Evolutionary conservation across 2,113 vertebrate genomes (phyloP), one percentile per base, ranked within the genome.

Genomic region (Conger conger): DNA sequence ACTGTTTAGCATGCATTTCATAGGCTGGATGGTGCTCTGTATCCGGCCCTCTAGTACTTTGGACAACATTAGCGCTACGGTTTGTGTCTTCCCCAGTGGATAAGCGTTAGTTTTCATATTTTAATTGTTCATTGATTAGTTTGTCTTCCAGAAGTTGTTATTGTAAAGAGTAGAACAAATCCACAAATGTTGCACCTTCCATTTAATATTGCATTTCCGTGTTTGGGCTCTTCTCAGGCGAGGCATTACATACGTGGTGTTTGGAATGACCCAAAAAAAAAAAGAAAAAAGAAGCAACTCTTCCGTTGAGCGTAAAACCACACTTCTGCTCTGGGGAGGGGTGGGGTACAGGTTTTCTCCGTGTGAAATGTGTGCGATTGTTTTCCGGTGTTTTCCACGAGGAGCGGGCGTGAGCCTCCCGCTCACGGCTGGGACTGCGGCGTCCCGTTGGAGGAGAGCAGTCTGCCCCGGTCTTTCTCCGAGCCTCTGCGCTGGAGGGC

Each of bases 361-460:
- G n/a, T 35, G 20, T 63, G 57, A 84, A 45, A 23, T 40, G 77
- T 16, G n/a, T 38, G 76, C 40, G 77, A 63, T 38, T 40, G 76
- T n/a, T 83, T 84, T n/a, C 36, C 83, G 18, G 76, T 63, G 33
- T 33, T 37, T 6, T 63, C 63, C 82, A 76, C 63, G 76, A 40
- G 82, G 35, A 45, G 80, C 36, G 35, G 16, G 17, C 6, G 60
- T n/a, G 20, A 40, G 53, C 60, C 27, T 82, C 81, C 35, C 89
- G 88, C 63, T 95, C 91, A 97, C 84, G 96, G 95, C 87, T 97
- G 93, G 89, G 94, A 95, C 93, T 96, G 96, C 7, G 94, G 96
- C 7, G 94, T 96, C 91, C 97, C 97, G 0, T 97, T 98, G 91
- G 96, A 95, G 27, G 97, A 93, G 38, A 96, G 94, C 88, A 97